phyloP scores from a whole-genome alignment of 2,888 invertebrate species.

The Anticlea derivata region DNA sequence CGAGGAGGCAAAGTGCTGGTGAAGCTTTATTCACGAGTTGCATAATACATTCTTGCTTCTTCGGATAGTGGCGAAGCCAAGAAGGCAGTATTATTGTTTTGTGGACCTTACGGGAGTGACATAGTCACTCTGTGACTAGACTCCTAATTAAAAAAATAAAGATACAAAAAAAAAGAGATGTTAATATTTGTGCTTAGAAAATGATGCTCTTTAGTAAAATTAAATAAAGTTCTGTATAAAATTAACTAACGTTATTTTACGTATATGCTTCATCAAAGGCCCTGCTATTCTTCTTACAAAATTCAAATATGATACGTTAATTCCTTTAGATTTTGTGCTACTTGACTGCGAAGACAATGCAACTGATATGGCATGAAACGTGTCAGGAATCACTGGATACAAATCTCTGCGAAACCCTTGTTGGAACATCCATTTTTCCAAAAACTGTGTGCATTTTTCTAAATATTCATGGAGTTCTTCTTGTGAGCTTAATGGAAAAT shows the following conservation, averaged over 20 bases:
- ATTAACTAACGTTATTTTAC: conserved; percentile 59
- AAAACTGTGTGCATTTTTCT: conserved; percentile 57
- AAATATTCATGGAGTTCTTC: conserved; percentile 58
- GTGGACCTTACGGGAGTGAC: too few species aligned
- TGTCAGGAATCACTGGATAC: conserved; percentile 71
- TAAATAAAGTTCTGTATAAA: background rate
- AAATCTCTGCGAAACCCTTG: conserved; percentile 78
- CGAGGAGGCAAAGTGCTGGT: too few species aligned
- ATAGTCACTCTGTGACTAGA: too few species aligned
- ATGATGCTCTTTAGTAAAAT: too few species aligned
- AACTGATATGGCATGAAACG: conserved; percentile 67
- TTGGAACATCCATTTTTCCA: conserved; percentile 77
- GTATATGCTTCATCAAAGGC: conserved; percentile 70
- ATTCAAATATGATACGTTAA: conserved; percentile 69
- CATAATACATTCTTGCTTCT: too few species aligned
- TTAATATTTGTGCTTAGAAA: too few species aligned
- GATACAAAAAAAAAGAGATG: too few species aligned
- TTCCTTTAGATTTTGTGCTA: conserved; percentile 63
- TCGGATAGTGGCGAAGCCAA: too few species aligned
- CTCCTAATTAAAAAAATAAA: too few species aligned
- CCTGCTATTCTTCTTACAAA: conserved; percentile 72
- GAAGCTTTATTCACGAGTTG: too few species aligned
- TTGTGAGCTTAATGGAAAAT: conserved; percentile 61
- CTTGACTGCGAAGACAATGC: conserved; percentile 49
- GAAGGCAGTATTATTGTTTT: too few species aligned